These are phyloP conservation scores for Parnassius apollo DNA, from an alignment of 2,888 invertebrate species.

Conservation along the genomic window DNA sequence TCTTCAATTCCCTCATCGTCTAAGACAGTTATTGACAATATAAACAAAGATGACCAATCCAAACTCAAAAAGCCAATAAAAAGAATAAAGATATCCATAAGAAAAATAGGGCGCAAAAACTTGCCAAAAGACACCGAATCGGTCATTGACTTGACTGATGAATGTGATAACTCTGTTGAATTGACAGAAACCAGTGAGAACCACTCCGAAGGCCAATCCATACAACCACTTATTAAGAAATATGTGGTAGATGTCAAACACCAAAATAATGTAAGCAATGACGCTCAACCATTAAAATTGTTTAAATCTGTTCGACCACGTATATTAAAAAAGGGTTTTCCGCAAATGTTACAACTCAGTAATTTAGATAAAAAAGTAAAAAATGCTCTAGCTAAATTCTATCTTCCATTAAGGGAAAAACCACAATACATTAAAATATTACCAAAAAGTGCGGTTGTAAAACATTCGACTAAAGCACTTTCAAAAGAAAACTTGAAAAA, in stretches of 20 bases:
- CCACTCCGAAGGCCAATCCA: background rate
- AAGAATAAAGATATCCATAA: constrained; percentile 61
- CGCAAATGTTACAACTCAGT: background rate
- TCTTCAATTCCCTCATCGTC: constrained; percentile 6
- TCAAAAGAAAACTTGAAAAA: background rate
- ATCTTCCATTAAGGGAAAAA: constrained; percentile 3
- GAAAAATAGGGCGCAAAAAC: constrained; percentile 37
- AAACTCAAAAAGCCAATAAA: constrained; percentile 37
- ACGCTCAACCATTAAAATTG: constrained; percentile 1
- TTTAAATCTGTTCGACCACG: constrained; percentile 1
- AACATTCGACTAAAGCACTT: background rate
- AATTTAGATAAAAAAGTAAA: constrained; percentile 9
- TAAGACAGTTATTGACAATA: constrained; percentile 15
- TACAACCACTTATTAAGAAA: background rate
- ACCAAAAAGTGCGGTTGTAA: background rate
- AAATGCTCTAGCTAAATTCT: constrained; percentile 11
- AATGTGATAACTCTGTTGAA: constrained; percentile 34
- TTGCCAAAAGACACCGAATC: constrained; percentile 3
- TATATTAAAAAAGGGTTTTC: background rate
- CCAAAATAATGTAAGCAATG: background rate
- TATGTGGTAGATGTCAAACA: constrained; percentile 3
- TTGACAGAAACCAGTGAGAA: background rate
- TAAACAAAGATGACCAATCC: constrained; percentile 1
- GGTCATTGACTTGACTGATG: constrained; percentile 62
- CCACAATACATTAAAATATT: constrained; percentile 4